phyloP scores from a whole-genome alignment of 2,797 vertebrate genomes.

The Zalophus californianus region DNA sequence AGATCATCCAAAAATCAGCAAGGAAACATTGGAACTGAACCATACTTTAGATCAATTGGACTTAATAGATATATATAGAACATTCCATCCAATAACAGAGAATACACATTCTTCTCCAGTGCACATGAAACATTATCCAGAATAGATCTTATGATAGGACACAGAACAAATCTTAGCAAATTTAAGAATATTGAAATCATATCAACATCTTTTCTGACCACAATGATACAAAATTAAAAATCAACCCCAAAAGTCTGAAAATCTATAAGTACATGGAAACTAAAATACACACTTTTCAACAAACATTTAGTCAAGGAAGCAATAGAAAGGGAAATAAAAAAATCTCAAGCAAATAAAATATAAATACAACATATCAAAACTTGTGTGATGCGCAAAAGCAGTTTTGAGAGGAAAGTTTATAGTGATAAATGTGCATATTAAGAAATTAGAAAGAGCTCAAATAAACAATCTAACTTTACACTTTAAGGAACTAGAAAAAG shows the following conservation, averaged over 20 bases:
- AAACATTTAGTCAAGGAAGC: too few relatives aligned
- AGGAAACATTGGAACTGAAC: neutral
- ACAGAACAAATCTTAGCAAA: neutral
- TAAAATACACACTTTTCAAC: neutral
- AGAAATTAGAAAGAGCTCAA: too few relatives aligned
- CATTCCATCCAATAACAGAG: neutral
- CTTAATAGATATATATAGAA: neutral
- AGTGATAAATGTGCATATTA: too few relatives aligned
- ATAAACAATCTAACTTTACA: too few relatives aligned
- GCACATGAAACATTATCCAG: neutral
- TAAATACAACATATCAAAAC: neutral
- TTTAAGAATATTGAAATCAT: neutral
- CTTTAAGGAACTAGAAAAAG: too few relatives aligned
- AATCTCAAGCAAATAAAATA: neutral
- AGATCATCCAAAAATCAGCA: neutral
- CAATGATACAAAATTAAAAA: neutral
- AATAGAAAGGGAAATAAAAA: too few relatives aligned
- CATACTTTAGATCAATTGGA: neutral
- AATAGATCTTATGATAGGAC: neutral
- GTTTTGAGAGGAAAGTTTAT: too few relatives aligned
- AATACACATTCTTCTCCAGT: neutral
- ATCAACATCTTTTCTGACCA: neutral
- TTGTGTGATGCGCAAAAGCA: neutral
- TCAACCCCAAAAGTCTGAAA: neutral
- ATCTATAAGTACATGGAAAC: neutral